phyloP scores from a whole-genome alignment of 2,113 vertebrate species.

The Oriolus oriolus region DNA sequence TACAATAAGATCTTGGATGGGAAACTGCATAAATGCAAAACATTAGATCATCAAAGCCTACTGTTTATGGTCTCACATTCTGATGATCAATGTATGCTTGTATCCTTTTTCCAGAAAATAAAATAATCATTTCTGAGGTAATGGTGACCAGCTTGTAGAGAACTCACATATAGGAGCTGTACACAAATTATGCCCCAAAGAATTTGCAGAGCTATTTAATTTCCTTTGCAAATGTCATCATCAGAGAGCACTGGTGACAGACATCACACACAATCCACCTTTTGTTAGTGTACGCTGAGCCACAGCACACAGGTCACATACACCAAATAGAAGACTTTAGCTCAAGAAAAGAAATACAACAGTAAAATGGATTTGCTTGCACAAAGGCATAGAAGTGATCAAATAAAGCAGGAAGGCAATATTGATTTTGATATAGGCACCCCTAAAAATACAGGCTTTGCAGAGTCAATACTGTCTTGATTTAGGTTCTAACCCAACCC shows the following conservation, averaged over 20 bases:
- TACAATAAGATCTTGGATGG: neutral
- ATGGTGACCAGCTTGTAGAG: neutral
- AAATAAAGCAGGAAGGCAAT: neutral
- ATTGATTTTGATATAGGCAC: neutral
- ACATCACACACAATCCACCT: neutral
- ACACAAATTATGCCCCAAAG: neutral
- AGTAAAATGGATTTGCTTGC: neutral
- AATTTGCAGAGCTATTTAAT: neutral
- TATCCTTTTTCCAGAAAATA: neutral
- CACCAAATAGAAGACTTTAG: neutral
- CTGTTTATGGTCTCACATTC: neutral
- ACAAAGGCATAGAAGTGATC: neutral
- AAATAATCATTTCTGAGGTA: neutral
- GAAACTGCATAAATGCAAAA: neutral
- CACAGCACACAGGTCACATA: neutral
- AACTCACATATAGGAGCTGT: neutral
- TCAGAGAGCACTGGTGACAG: neutral
- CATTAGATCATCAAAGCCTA: neutral
- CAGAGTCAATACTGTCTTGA: neutral
- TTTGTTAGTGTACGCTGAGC: neutral
- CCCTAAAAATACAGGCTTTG: neutral
- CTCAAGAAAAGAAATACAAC: neutral
- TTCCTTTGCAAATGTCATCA: neutral
- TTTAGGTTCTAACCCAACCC: neutral
- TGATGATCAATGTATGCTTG: neutral